Evolutionary conservation across 2,113 vertebrate genomes (phyloP).

Genomic region (Rhodinocichla rosea): DNA sequence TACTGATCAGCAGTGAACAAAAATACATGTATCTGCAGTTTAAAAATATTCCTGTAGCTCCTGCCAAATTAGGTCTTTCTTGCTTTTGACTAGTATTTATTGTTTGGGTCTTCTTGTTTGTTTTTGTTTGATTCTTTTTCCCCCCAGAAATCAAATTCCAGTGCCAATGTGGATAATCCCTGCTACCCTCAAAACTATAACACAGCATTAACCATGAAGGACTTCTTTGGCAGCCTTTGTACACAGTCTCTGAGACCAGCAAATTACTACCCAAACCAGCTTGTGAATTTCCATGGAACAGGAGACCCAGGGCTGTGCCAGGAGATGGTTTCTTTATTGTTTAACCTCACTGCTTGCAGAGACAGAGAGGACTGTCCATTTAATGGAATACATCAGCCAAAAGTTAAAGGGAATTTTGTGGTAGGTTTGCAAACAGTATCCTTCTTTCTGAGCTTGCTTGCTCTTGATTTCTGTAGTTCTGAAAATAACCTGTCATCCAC

Average conservation of each 20-base stretch:
- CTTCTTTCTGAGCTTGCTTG: neutral
- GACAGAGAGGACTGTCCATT: constrained; percentile 77
- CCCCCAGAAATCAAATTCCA: constrained; percentile 48
- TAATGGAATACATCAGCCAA: constrained; percentile 81
- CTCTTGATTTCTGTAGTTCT: neutral
- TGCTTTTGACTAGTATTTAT: neutral
- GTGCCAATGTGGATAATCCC: constrained; percentile 74
- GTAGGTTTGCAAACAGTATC: constrained; percentile 66
- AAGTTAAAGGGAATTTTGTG: constrained; percentile 83
- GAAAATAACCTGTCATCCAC: neutral
- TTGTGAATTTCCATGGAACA: constrained; percentile 73
- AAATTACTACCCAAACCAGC: constrained; percentile 54
- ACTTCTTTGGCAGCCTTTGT: constrained; percentile 83
- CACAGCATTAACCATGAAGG: constrained; percentile 44
- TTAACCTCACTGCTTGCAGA: constrained; percentile 79
- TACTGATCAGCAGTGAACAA: neutral
- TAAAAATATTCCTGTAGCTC: neutral
- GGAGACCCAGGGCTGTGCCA: constrained; percentile 76
- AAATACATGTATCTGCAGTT: neutral
- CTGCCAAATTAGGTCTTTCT: neutral
- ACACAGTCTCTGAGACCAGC: constrained; percentile 67
- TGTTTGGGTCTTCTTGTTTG: neutral
- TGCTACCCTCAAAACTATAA: constrained; percentile 80
- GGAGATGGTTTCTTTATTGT: constrained; percentile 75
- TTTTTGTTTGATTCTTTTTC: neutral